Percentiles rank a stretch among this genome's conserved stretches.
These are phyloP conservation scores for Caerostris darwini DNA, from an alignment of 1,140 invertebrate species.

Conservation along the genomic window DNA sequence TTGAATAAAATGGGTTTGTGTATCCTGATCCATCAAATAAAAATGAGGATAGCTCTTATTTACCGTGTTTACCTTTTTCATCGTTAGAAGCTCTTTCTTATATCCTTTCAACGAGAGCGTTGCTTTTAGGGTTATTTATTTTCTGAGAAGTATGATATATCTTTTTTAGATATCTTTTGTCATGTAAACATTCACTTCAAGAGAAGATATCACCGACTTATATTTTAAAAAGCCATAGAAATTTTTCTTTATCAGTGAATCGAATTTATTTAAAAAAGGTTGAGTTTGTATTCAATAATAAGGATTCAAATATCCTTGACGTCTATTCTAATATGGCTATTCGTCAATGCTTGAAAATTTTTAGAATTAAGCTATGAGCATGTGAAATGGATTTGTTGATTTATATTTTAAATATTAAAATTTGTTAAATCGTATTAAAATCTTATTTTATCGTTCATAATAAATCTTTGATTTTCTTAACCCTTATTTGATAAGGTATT, in stretches of 20 bases:
- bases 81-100: neutral
- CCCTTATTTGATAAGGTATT: too few species aligned
- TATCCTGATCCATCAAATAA: neutral
- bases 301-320: too few species aligned
- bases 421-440: too few species aligned
- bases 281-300: too few species aligned
- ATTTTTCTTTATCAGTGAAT: neutral
- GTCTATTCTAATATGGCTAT: too few species aligned
- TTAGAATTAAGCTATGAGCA: too few species aligned
- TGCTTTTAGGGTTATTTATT: conserved; percentile 9
- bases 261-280: too few species aligned
- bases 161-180: neutral
- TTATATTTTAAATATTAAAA: too few species aligned
- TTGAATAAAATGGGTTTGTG: neutral
- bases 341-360: too few species aligned
- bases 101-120: neutral
- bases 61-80: neutral
- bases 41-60: neutral
- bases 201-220: neutral
- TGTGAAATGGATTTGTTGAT: too few species aligned
- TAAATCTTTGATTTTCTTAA: too few species aligned
- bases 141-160: neutral
- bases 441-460: too few species aligned
- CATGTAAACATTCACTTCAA: neutral
- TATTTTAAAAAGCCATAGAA: neutral